Conservation (phyloP, 1,140 invertebrate species). For the Temnothorax curvispinosus region DNA sequence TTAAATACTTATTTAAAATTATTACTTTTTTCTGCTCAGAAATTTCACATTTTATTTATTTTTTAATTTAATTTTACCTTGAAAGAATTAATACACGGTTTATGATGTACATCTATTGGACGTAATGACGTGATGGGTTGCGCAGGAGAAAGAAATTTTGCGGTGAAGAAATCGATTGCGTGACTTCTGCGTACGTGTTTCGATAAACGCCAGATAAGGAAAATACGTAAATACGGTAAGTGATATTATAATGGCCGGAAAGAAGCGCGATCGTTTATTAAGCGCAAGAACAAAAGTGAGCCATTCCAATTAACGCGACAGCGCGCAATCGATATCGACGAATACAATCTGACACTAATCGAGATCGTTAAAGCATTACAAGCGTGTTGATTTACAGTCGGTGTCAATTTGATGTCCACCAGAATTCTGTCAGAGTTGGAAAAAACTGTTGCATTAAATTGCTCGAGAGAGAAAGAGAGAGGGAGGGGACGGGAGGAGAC, state of each 20-base stretch:
- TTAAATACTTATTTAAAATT: neutral
- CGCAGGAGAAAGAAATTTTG: neutral
- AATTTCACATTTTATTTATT: neutral
- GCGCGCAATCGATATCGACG: constrained; percentile 41
- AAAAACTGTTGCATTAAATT: neutral
- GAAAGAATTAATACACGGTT: neutral
- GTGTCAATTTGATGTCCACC: constrained; percentile 1
- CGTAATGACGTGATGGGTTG: too few species aligned
- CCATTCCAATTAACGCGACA: neutral
- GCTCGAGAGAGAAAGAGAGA: neutral
- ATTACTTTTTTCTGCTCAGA: neutral
- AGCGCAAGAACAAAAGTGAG: constrained; percentile 26
- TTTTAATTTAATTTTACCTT: neutral
- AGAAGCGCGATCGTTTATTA: constrained; percentile 18
- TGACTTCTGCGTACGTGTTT: neutral
- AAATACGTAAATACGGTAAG: neutral
- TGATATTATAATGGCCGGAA: constrained; percentile 34
- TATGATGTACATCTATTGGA: neutral
- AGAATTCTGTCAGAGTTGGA: neutral
- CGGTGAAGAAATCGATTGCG: neutral
- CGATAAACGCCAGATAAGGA: neutral
- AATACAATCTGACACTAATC: constrained; percentile 43
- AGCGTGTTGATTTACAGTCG: constrained; percentile 41
- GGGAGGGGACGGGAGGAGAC: neutral
- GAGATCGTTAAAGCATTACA: constrained; percentile 38